Evolutionary conservation across 1,140 invertebrate species (phyloP).

Genomic region (Euborellia annulipes): DNA sequence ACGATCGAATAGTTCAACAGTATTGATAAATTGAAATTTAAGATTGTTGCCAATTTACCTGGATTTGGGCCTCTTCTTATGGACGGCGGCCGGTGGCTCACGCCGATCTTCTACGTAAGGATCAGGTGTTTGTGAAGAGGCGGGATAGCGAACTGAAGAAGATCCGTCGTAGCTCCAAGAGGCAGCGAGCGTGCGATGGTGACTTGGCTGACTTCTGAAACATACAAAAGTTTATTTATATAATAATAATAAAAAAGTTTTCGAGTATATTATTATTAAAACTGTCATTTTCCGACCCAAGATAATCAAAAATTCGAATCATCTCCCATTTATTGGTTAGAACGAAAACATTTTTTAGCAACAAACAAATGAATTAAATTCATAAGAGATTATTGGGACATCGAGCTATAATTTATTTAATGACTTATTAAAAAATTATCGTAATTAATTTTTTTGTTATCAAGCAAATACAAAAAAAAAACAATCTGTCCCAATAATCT

Average conservation of each 20-base stretch:
- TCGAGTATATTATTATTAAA: too few relatives aligned
- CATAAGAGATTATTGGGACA: too few relatives aligned
- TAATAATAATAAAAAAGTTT: neutral
- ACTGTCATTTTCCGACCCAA: too few relatives aligned
- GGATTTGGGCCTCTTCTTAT: slow-evolving; percentile 32
- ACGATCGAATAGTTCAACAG: neutral
- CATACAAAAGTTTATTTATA: too few relatives aligned
- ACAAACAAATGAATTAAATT: too few relatives aligned
- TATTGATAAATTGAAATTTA: slow-evolving; percentile 1
- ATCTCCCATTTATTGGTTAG: neutral
- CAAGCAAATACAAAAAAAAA: too few relatives aligned
- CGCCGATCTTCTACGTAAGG: slow-evolving; percentile 19
- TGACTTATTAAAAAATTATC: too few relatives aligned
- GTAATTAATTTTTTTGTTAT: too few relatives aligned
- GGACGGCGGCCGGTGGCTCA: slow-evolving; percentile 17
- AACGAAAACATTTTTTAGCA: too few relatives aligned
- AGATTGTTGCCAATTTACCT: too few relatives aligned
- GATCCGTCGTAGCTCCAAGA: slow-evolving; percentile 22
- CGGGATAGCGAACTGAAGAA: slow-evolving; percentile 15
- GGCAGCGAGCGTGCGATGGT: slow-evolving; percentile 12
- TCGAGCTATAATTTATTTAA: too few relatives aligned
- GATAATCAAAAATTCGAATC: neutral
- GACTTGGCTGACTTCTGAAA: slow-evolving; percentile 18
- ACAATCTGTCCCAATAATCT: too few relatives aligned
- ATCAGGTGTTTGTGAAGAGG: slow-evolving; percentile 18